A percentile compares a stretch with the other conserved stretches of the same genome.
These are phyloP conservation scores for Xiphorhynchus elegans DNA, from an alignment of 2,113 vertebrate genomes.

Conservation along the genomic window DNA sequence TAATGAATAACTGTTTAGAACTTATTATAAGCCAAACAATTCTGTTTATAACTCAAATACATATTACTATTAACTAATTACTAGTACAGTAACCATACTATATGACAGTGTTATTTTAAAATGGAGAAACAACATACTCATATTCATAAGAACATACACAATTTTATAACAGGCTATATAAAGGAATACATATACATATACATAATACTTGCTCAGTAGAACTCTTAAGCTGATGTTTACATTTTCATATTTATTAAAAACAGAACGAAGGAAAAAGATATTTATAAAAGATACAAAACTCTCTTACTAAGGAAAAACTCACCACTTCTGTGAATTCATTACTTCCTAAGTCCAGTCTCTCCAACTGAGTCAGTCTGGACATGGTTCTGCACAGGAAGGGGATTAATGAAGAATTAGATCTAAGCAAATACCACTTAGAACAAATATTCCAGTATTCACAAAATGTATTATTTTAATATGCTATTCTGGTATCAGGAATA, in stretches of 20 bases:
- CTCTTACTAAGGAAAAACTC: constrained; percentile 51
- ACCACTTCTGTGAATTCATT: constrained; percentile 97
- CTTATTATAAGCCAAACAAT: neutral
- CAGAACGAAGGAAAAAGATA: neutral
- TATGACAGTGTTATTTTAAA: neutral
- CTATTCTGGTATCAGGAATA: neutral
- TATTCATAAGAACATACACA: neutral
- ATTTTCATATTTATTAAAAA: constrained; percentile 32
- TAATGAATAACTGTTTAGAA: neutral
- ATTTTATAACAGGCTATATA: neutral
- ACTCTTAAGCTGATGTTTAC: neutral
- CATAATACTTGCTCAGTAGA: neutral
- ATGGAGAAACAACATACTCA: neutral
- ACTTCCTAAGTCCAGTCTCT: constrained; percentile 96
- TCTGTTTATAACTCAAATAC: neutral
- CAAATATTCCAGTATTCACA: neutral
- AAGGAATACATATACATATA: neutral
- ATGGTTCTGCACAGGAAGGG: constrained; percentile 85
- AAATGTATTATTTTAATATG: neutral
- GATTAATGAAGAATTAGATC: constrained; percentile 49
- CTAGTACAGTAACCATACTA: neutral
- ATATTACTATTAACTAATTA: neutral
- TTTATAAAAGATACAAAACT: neutral
- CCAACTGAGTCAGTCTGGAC: constrained; percentile 95
- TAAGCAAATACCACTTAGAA: neutral